Evolutionary conservation across 2,113 vertebrate species (phyloP).

Genomic region (Sphyrna mokarran): DNA sequence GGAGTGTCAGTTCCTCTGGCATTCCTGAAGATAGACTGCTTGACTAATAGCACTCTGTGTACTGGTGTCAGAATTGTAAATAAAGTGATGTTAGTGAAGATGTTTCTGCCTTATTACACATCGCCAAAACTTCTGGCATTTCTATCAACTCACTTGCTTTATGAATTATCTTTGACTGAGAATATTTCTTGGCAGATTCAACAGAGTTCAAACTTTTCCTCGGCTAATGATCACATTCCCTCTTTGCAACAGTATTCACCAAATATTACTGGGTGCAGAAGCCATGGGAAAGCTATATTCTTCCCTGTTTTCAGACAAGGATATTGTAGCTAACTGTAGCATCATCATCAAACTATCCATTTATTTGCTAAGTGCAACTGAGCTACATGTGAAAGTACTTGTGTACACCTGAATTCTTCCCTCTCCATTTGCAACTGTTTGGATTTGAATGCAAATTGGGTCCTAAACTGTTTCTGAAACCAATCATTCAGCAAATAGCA

Average conservation of each 20-base stretch:
- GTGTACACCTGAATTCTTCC: background rate
- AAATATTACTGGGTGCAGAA: background rate
- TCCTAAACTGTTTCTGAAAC: conserved; percentile 8
- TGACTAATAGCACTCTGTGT: no score
- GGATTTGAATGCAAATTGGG: conserved; percentile 21
- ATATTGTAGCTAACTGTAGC: background rate
- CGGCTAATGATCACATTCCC: background rate
- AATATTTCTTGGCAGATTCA: background rate
- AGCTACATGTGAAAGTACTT: background rate
- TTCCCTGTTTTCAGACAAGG: background rate
- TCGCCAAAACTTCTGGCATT: background rate
- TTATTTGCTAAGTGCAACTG: background rate
- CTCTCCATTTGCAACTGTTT: background rate
- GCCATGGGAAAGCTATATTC: background rate
- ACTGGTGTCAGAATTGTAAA: no score
- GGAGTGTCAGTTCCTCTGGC: no score
- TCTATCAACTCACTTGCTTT: background rate
- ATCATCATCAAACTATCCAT: background rate
- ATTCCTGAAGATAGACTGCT: no score
- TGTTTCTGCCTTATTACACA: no score
- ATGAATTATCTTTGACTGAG: background rate
- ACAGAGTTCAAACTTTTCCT: background rate
- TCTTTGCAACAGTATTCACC: background rate
- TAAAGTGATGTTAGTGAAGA: no score
- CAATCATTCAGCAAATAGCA: background rate